A percentile compares a stretch with the other conserved stretches of the same genome.
Conservation (phyloP, 1,140 invertebrate species). For the Oryctes rhinoceros region DNA sequence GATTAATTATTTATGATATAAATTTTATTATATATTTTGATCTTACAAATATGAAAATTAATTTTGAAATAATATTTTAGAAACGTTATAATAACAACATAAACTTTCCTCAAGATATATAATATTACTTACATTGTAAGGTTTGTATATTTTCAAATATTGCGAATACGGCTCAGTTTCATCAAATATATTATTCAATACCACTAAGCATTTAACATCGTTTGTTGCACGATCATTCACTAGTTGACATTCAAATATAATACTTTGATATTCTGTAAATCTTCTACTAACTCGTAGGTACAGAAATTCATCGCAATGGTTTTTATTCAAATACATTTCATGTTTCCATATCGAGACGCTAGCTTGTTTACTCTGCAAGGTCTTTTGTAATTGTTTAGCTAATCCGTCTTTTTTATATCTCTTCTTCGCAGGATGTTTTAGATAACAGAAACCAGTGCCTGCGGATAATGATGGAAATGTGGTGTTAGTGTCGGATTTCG, state of each 20-base stretch:
- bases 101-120: not conserved
- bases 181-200: not conserved
- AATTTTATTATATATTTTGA: not conserved
- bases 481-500: not conserved
- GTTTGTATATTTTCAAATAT: conserved; percentile 20
- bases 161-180: not conserved
- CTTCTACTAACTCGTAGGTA: conserved; percentile 4
- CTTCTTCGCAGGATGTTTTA: conserved; percentile 38
- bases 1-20: no score
- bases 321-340: conserved; percentile 47
- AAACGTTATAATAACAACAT: conserved; percentile 39
- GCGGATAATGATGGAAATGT: not conserved
- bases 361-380: conserved; percentile 43
- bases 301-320: not conserved
- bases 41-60: not conserved
- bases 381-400: conserved; percentile 46
- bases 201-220: not conserved
- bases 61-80: conserved; percentile 35
- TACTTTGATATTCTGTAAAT: not conserved
- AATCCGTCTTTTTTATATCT: conserved; percentile 47
- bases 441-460: not conserved
- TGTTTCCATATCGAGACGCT: conserved; percentile 49
- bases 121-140: conserved; percentile 12
- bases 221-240: not conserved
- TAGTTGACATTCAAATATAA: conserved; percentile 11